Conservation (phyloP, 2,113 vertebrate species). For the Bubalus kerabau region DNA sequence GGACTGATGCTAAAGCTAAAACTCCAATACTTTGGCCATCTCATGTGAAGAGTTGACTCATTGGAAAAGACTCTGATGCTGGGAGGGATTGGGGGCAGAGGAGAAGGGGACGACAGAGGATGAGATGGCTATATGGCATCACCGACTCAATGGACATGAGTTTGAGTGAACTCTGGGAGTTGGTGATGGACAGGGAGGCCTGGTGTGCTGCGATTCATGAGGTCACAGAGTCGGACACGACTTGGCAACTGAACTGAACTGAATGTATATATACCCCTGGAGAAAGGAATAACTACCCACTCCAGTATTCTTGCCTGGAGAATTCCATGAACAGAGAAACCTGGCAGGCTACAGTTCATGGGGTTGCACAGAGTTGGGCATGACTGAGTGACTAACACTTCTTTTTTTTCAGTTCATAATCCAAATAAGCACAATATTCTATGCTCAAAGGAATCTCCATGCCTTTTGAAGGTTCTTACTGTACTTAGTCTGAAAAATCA, state of each 20-base stretch:
- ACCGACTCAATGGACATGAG: too few species aligned
- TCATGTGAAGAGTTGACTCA: too few species aligned
- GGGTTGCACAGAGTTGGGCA: background rate
- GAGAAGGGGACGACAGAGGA: too few species aligned
- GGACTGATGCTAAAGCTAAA: too few species aligned
- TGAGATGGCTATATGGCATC: too few species aligned
- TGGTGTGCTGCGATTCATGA: too few species aligned
- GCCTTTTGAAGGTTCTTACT: background rate
- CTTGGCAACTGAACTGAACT: too few species aligned
- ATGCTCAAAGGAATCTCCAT: background rate
- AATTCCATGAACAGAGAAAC: background rate
- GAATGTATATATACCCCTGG: background rate
- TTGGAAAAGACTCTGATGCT: too few species aligned
- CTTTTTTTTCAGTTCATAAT: background rate
- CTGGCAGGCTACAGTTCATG: background rate
- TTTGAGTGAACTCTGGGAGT: too few species aligned
- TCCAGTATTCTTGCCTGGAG: background rate
- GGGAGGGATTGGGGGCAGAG: too few species aligned
- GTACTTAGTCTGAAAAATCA: background rate
- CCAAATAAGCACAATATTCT: background rate
- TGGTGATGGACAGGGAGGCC: too few species aligned
- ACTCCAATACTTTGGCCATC: too few species aligned
- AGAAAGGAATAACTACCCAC: background rate
- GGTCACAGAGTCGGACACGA: accelerated
- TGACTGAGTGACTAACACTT: background rate